Percentiles rank a stretch among this genome's conserved stretches.
Evolutionary conservation across 1,140 invertebrate genomes (phyloP).

Genomic region (Holotrichia oblita): DNA sequence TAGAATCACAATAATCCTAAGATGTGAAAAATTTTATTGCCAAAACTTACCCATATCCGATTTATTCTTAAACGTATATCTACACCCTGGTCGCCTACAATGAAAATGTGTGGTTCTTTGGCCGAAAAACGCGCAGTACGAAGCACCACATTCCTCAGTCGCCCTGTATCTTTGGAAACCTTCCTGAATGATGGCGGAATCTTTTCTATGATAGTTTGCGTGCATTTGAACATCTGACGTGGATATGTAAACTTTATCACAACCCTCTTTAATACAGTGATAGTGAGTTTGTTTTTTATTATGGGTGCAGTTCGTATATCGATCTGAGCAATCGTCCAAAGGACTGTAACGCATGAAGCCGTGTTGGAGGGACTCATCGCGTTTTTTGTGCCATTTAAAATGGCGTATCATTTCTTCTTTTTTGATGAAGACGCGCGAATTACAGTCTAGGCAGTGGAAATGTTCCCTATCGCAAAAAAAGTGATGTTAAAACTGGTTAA

Average conservation of each 20-base stretch:
- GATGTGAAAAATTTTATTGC: not conserved
- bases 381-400: slow-evolving; percentile 99
- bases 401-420: slow-evolving; percentile 99
- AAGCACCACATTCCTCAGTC: slow-evolving; percentile 89
- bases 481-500: not conserved
- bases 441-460: slow-evolving; percentile 96
- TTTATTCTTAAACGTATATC: slow-evolving; percentile 98
- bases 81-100: slow-evolving; percentile 88
- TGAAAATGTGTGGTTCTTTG: slow-evolving; percentile 98
- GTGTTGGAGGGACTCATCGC: slow-evolving; percentile 95
- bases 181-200: slow-evolving; percentile 96
- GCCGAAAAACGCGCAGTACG: slow-evolving; percentile 91
- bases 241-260: slow-evolving; percentile 97
- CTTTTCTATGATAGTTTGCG: slow-evolving; percentile 97
- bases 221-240: slow-evolving; percentile 99
- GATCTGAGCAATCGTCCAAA: slow-evolving; percentile 81
- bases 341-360: slow-evolving; percentile 90
- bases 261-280: slow-evolving; percentile 95
- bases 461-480: slow-evolving; percentile 79
- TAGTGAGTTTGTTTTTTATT: slow-evolving; percentile 98
- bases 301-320: slow-evolving; percentile 77
- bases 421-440: slow-evolving; percentile 89
- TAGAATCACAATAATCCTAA: not conserved
- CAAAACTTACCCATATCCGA: slow-evolving; percentile 94
- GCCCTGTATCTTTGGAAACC: slow-evolving; percentile 78